Base-by-base conservation (phyloP, 2,113 vertebrate species). In the Ophthalmolycus amberensis region DNA sequence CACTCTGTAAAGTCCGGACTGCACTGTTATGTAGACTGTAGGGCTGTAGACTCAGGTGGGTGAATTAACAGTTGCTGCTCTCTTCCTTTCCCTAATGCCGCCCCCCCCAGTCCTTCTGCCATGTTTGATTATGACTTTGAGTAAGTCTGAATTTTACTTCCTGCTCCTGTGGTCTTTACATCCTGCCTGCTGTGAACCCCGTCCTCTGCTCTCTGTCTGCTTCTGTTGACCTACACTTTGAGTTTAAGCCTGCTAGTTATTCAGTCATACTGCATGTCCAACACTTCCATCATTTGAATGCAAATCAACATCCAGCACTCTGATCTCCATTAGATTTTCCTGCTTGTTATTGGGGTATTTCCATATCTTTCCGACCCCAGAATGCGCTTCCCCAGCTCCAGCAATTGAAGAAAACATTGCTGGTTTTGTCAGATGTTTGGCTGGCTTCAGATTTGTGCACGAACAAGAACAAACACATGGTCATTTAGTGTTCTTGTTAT, bases 61-160 rank as follows among this genome's bases (percentile, higher is more conserved):
- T 93, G 85, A 96, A 98, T 97, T 99, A 99, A 99, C 97, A 93
- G 96, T 95, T 97, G 89, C 95, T 97, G 96, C 97, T 98, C 96
- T 98, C 95, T 98, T 97, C 96, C 96, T 97, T 95, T 96, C 96
- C 95, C 95, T 90, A 89, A 90, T 82, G 91, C 89, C 66, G 82
- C 95, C 79, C 95, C 94, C 97, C 15, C 29, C 56, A 99, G 98
- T 95, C 98, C 98, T 96, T 98, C 98, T 96, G 98, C 97, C 97
- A 99, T 99, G 97, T 99, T 98, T 99, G 98, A 99, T 98, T 99
- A 99, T 99, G 98, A 99, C 98, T 99, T 99, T 96, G 98, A 99
- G 98, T 99, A 99, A 99, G 98, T 99, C 95, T 94, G 94, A 85
- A 95, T 96, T 95, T 96, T 95, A 94, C 95, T 91, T 94, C 95